phyloP scores from a whole-genome alignment of 2,113 vertebrate genomes.

The Aphelocoma coerulescens region DNA sequence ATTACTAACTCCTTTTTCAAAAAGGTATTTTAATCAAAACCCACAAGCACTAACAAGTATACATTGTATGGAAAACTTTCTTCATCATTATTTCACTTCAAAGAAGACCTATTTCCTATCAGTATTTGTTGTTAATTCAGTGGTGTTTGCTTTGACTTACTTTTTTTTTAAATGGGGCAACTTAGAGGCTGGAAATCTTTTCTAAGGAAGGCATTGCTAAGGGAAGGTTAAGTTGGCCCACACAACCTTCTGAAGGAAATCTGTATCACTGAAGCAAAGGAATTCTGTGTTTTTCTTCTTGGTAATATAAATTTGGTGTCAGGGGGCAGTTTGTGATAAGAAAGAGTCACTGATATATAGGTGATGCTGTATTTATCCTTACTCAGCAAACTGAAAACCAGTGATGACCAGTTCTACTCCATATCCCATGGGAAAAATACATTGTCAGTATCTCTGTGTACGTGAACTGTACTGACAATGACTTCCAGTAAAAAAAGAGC shows the following conservation, averaged over 20 bases:
- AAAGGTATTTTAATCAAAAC: not conserved
- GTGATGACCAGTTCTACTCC: not conserved
- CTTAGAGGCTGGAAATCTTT: not conserved
- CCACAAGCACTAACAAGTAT: not conserved
- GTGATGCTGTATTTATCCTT: not conserved
- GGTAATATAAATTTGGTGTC: fast-evolving
- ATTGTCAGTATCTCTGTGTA: fast-evolving
- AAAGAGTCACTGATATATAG: not conserved
- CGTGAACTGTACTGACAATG: not conserved
- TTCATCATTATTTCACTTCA: not conserved
- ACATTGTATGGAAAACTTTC: not conserved
- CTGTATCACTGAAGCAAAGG: not conserved
- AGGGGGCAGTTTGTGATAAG: fast-evolving
- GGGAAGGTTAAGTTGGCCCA: not conserved
- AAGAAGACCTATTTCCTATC: not conserved
- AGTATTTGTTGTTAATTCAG: not conserved
- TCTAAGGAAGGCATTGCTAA: not conserved
- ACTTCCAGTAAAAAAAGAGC: not conserved
- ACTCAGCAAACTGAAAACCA: not conserved
- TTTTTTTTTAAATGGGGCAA: not conserved
- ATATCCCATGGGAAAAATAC: not conserved
- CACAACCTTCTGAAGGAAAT: not conserved
- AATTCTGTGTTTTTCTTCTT: not conserved
- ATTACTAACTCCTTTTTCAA: not conserved
- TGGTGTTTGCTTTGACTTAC: not conserved